A percentile compares a stretch with the other conserved stretches of the same genome.
Evolutionary conservation across 2,113 vertebrate species (phyloP).

Genomic region (Leucopsar rothschildi): DNA sequence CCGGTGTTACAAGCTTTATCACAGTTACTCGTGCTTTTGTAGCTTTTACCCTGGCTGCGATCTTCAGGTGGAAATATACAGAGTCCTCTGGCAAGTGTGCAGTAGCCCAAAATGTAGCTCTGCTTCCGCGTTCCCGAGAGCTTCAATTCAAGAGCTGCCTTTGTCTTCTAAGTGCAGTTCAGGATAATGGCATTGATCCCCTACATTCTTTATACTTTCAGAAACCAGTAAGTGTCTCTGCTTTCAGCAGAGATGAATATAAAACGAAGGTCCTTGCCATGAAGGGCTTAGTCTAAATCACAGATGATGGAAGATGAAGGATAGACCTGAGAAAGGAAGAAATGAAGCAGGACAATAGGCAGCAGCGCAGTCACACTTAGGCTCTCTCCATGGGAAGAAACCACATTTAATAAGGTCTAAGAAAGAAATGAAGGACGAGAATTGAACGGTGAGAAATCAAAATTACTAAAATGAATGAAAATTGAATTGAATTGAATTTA

Average conservation of each 20-base stretch:
- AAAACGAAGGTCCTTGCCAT: background rate
- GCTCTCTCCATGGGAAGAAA: background rate
- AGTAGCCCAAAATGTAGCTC: background rate
- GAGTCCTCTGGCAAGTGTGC: background rate
- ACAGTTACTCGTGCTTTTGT: background rate
- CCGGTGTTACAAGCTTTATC: background rate
- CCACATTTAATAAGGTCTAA: background rate
- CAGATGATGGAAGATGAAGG: background rate
- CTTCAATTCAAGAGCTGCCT: background rate
- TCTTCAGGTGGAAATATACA: background rate
- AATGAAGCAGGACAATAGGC: background rate
- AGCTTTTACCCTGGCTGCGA: background rate
- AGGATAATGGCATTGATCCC: constrained; percentile 21
- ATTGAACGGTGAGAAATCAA: background rate
- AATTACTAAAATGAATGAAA: background rate
- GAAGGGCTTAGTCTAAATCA: constrained; percentile 12
- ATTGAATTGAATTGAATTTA: background rate
- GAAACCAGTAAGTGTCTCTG: background rate
- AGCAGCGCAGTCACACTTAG: background rate
- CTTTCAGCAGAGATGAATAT: background rate
- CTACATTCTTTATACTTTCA: constrained; percentile 15
- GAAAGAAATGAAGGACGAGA: background rate
- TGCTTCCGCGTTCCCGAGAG: background rate
- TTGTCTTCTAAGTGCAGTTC: constrained; percentile 10
- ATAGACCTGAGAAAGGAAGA: background rate